Conservation (phyloP, 2,797 vertebrate genomes). For the Babyrousa celebensis region DNA sequence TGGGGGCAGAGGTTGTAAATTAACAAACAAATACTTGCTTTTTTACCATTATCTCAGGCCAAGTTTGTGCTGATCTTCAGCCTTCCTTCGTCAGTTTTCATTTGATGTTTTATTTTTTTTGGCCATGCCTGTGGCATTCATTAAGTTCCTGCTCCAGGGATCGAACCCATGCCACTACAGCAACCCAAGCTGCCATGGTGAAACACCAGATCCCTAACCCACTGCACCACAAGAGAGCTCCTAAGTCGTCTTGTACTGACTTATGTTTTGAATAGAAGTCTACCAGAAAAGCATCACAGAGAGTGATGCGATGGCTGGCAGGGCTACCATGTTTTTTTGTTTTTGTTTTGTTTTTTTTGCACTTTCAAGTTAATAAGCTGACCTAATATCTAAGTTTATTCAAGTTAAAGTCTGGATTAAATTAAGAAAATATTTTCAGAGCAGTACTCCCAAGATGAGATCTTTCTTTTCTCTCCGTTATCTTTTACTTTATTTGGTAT, state of each 20-base stretch:
- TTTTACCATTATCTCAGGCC: background rate
- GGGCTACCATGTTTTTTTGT: background rate
- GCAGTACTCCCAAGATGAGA: background rate
- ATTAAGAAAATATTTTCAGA: conserved; percentile 65
- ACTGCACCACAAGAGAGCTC: too few relatives aligned
- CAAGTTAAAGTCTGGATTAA: conserved; percentile 59
- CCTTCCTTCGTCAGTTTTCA: background rate
- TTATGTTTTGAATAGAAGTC: background rate
- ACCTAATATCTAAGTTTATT: conserved; percentile 40
- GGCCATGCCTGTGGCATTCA: too few relatives aligned
- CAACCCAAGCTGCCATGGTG: too few relatives aligned
- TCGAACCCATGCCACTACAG: too few relatives aligned
- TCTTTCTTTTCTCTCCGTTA: background rate
- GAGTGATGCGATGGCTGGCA: background rate
- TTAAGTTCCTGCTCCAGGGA: too few relatives aligned
- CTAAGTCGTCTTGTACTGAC: background rate
- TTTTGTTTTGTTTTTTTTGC: background rate
- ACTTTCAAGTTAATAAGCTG: conserved; percentile 35
- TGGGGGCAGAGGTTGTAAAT: background rate
- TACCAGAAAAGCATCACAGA: conserved; percentile 30
- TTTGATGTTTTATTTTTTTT: background rate
- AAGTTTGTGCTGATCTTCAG: background rate
- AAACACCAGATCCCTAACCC: too few relatives aligned
- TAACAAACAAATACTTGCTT: background rate
- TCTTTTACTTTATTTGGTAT: conserved; percentile 53